Evolutionary conservation across 2,888 invertebrate species (phyloP).

Genomic region (Seira musarum): DNA sequence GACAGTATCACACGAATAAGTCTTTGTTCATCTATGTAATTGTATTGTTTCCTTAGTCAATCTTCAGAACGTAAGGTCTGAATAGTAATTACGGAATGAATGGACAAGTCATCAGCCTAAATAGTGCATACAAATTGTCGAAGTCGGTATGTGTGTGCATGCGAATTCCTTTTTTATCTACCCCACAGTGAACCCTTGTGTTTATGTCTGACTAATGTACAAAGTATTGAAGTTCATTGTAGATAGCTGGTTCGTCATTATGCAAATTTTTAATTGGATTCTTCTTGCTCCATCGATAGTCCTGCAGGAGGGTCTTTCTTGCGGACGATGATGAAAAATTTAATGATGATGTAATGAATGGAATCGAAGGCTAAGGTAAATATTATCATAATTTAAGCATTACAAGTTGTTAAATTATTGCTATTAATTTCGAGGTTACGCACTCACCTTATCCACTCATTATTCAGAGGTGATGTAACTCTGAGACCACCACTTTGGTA

Average conservation of each 20-base stretch:
- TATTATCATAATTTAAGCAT: conserved; percentile 48
- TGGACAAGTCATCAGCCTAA: background rate
- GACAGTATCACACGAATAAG: background rate
- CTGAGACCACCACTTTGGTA: background rate
- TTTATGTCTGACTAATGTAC: too few relatives aligned
- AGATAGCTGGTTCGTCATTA: background rate
- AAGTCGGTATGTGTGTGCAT: background rate
- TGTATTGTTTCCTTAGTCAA: background rate
- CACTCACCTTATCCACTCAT: conserved; percentile 10
- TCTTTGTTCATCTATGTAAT: background rate
- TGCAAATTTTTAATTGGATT: background rate
- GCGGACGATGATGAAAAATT: too few relatives aligned
- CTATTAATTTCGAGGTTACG: conserved; percentile 55
- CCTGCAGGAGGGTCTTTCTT: background rate
- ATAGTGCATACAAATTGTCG: background rate
- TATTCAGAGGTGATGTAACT: conserved; percentile 6
- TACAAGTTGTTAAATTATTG: conserved; percentile 31
- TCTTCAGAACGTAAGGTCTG: background rate
- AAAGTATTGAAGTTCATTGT: background rate
- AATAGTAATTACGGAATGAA: background rate
- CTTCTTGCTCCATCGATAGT: background rate
- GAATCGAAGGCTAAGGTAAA: conserved; percentile 54
- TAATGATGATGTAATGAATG: conserved; percentile 42
- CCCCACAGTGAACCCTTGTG: too few relatives aligned
- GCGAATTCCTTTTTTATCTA: too few relatives aligned